These are phyloP conservation scores for Drosophila fulvimacula DNA, from an alignment of 2,888 invertebrate genomes.

Conservation along the genomic window DNA sequence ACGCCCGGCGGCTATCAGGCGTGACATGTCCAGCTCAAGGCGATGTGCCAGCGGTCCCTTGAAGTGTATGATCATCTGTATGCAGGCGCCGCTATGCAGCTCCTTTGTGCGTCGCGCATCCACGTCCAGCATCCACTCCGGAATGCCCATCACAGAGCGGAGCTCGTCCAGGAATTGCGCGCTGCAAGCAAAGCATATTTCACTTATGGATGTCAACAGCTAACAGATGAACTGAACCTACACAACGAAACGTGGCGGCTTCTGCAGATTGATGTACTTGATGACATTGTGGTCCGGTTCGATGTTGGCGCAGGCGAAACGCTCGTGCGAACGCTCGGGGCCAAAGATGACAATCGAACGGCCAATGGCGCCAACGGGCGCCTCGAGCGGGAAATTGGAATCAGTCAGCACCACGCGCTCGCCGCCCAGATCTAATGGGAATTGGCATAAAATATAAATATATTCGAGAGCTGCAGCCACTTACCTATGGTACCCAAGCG, in stretches of 20 bases:
- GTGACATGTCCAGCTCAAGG: slow-evolving; percentile 91
- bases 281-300: slow-evolving; percentile 95
- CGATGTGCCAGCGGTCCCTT: slow-evolving; percentile 92
- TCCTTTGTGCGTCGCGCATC: slow-evolving; percentile 92
- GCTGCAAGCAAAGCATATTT: slow-evolving; percentile 84
- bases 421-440: slow-evolving; percentile 88
- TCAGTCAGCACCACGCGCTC: slow-evolving; percentile 92
- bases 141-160: slow-evolving; percentile 92
- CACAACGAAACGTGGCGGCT: slow-evolving; percentile 95
- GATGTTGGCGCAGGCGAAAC: slow-evolving; percentile 96
- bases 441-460: accelerated
- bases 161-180: slow-evolving; percentile 93
- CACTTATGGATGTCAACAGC: background rate
- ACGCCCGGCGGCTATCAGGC: slow-evolving; percentile 90
- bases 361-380: slow-evolving; percentile 91
- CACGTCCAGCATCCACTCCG: slow-evolving; percentile 95
- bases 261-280: slow-evolving; percentile 94
- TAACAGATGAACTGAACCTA: slow-evolving; percentile 84
- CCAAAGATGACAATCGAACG: slow-evolving; percentile 94
- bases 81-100: slow-evolving; percentile 91
- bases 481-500: slow-evolving; percentile 92
- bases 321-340: slow-evolving; percentile 89
- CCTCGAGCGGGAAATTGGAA: slow-evolving; percentile 94
- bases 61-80: slow-evolving; percentile 94
- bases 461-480: slow-evolving; percentile 30